phyloP scores from a whole-genome alignment of 2,888 invertebrate species.

The Apodemia mormo region DNA sequence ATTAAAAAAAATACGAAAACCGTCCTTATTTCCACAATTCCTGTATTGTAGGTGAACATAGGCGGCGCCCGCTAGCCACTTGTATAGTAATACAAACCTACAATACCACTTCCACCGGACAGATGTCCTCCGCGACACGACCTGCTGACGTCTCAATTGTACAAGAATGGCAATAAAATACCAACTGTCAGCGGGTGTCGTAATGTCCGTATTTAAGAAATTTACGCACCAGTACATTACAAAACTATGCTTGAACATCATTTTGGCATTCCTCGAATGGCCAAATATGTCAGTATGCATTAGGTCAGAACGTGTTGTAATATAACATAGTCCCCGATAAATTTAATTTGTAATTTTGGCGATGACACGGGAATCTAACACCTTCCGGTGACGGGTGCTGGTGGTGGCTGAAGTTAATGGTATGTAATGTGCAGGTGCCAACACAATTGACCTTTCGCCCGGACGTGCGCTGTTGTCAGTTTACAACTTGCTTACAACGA shows the following conservation, averaged over 20 bases:
- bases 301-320: not conserved
- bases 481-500: no score
- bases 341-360: not conserved
- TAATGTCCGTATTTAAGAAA: not conserved
- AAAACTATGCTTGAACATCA: not conserved
- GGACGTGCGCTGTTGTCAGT: no score
- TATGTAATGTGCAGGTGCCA: no score
- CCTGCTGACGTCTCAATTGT: constrained; percentile 7
- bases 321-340: not conserved
- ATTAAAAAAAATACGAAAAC: not conserved
- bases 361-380: not conserved
- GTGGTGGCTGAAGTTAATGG: not conserved
- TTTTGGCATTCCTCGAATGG: not conserved
- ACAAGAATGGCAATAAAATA: not conserved
- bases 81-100: not conserved
- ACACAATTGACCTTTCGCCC: no score
- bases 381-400: not conserved
- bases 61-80: not conserved
- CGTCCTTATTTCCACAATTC: not conserved
- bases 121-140: not conserved
- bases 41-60: not conserved
- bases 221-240: not conserved
- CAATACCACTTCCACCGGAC: not conserved
- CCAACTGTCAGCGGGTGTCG: not conserved
- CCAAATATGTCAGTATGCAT: not conserved